phyloP scores from a whole-genome alignment of 2,113 vertebrate species.

The Rafetus swinhoei region DNA sequence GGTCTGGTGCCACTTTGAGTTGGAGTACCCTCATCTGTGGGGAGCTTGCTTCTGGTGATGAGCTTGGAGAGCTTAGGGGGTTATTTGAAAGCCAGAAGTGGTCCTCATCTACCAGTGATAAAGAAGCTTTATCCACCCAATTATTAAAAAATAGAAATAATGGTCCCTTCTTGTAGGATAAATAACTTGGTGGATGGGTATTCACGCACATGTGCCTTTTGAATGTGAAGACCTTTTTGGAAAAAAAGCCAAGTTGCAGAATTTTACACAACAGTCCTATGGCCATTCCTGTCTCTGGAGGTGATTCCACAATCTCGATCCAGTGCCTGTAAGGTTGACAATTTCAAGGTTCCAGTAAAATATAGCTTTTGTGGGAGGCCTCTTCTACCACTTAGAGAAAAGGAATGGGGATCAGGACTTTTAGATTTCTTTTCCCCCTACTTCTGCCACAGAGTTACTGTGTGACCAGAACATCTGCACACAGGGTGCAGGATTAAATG shows the following conservation, averaged over 20 bases:
- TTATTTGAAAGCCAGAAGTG: too few relatives aligned
- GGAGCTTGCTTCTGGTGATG: too few relatives aligned
- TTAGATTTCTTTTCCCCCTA: neutral
- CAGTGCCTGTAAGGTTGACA: neutral
- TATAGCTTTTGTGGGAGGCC: neutral
- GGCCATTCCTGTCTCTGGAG: neutral
- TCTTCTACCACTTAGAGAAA: neutral
- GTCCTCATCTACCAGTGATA: neutral
- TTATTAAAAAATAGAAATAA: neutral
- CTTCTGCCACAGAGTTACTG: neutral
- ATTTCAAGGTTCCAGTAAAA: neutral
- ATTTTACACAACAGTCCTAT: neutral
- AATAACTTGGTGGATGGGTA: neutral
- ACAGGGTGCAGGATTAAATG: too few relatives aligned
- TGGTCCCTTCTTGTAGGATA: too few relatives aligned
- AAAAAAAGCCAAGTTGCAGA: neutral
- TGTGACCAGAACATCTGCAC: neutral
- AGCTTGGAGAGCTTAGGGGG: too few relatives aligned
- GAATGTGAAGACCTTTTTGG: neutral
- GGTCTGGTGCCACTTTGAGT: too few relatives aligned
- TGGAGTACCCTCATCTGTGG: too few relatives aligned
- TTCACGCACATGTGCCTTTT: neutral
- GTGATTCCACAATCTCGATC: neutral
- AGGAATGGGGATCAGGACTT: neutral
- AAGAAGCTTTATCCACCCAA: neutral